Evolutionary conservation across 1,140 invertebrate species (phyloP), one percentile per base, ranked within the genome.

Genomic region (Rhyacophila brunnea): DNA sequence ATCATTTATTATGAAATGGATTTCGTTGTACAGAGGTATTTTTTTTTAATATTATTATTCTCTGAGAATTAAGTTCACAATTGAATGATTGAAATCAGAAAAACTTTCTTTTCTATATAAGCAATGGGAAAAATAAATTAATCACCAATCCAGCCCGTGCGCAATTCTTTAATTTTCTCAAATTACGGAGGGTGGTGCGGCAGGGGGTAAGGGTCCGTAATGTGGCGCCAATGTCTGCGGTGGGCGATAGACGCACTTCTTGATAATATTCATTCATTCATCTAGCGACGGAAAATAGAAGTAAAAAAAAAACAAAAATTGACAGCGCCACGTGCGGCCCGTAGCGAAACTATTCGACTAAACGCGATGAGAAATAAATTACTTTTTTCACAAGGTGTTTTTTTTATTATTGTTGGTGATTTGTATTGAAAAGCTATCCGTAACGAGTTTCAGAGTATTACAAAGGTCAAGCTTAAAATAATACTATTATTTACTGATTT

Each of bases 111-210:
- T n/a, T n/a, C n/a, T n/a, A n/a, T n/a, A n/a, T n/a, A n/a, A n/a
- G n/a, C n/a, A n/a, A n/a, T n/a, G 38, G 11, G 38, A 40, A 13
- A 40, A 40, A n/a, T 40, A 40, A 40, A 40, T 11, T 5, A 40
- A 40, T 40, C 38, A n/a, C 62, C 58, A 60, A 48, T 64, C 38
- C 62, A 52, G 53, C 57, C 62, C 62, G 15, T 54, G 43, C 47
- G 57, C 47, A 56, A 57, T 64, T 64, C 58, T 60, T 64, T 64
- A 60, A 63, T 46, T 60, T 46, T 48, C 28, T 14, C 10, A 45
- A 55, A 50, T 19, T 23, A 28, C 3, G 47, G 44, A 28, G 44
- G 28, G 58, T 44, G 36, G 50, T 15, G 45, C 11, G 40, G 53
- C 13, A 11, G 18, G 32, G 35, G 35, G 49, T 15, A 46, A 15